Evolutionary conservation across 1,140 invertebrate species (phyloP).

Genomic region (Zaprionus vittiger): DNA sequence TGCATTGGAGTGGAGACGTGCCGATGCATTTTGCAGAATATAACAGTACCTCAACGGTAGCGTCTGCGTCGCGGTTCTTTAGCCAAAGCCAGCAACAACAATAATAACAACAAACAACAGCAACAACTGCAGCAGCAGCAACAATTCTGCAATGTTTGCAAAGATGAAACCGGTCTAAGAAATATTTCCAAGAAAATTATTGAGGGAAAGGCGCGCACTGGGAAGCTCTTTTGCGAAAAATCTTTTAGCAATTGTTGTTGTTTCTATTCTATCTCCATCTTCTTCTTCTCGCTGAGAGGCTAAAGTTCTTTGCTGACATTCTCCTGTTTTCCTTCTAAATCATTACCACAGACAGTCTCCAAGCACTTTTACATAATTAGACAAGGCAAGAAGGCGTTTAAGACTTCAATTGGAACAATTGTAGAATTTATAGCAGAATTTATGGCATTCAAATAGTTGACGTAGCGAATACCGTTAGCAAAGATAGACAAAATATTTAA

Average conservation of each 20-base stretch:
- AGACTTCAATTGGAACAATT: conserved; percentile 10
- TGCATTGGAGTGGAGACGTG: conserved; percentile 36
- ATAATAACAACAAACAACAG: conserved; percentile 5
- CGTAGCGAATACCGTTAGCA: background rate
- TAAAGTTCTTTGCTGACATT: conserved; percentile 71
- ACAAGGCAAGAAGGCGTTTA: conserved; percentile 43
- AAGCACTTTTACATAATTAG: conserved; percentile 43
- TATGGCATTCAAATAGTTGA: conserved; percentile 30
- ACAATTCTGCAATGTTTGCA: conserved; percentile 58
- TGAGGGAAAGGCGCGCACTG: conserved; percentile 76
- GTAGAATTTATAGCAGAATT: conserved; percentile 46
- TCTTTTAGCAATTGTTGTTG: conserved; percentile 38
- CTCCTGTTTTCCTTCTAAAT: conserved; percentile 58
- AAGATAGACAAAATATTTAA: background rate
- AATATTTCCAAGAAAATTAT: conserved; percentile 82
- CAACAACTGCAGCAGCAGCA: conserved; percentile 22
- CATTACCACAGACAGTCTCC: conserved; percentile 47
- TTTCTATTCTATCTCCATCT: background rate
- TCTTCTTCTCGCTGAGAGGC: conserved; percentile 9
- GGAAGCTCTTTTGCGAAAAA: conserved; percentile 33
- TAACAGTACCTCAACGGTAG: conserved; percentile 76
- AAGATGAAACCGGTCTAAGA: conserved; percentile 81
- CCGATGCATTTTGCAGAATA: conserved; percentile 75
- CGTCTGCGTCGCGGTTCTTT: conserved; percentile 66
- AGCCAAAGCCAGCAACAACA: conserved; percentile 25